These are phyloP conservation scores for Melanocharis versteri DNA, from an alignment of 2,113 vertebrate species.

Conservation along the genomic window DNA sequence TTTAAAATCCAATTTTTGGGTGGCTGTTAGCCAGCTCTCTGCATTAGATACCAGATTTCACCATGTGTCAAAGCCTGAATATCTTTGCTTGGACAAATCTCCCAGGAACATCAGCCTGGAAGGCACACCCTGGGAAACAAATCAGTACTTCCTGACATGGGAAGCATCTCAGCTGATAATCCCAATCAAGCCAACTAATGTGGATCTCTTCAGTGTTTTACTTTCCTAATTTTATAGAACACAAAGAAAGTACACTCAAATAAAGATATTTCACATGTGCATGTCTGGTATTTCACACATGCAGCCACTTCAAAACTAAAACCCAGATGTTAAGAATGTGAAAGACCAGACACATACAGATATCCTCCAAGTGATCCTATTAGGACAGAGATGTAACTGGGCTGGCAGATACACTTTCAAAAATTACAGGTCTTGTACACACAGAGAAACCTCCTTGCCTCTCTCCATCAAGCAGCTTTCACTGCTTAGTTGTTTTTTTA, in stretches of 20 bases:
- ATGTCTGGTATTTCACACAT: neutral
- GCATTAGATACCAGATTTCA: neutral
- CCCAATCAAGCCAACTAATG: neutral
- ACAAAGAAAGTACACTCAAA: neutral
- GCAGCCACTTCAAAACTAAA: neutral
- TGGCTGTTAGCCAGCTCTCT: neutral
- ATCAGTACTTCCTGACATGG: neutral
- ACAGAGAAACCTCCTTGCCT: neutral
- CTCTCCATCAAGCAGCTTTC: neutral
- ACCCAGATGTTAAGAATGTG: neutral
- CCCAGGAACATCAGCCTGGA: neutral
- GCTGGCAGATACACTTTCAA: neutral
- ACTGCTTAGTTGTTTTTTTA: neutral
- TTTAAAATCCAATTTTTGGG: neutral
- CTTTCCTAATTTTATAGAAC: neutral
- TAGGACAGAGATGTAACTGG: neutral
- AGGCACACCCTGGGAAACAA: neutral
- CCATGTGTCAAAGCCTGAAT: neutral
- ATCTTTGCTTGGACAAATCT: neutral
- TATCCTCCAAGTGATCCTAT: neutral
- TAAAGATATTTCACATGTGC: neutral
- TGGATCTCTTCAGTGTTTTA: neutral
- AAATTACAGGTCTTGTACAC: neutral
- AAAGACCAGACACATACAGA: neutral
- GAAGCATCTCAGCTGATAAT: neutral